Conservation (phyloP, 2,888 invertebrate genomes). For the Cataglyphis albicans region DNA sequence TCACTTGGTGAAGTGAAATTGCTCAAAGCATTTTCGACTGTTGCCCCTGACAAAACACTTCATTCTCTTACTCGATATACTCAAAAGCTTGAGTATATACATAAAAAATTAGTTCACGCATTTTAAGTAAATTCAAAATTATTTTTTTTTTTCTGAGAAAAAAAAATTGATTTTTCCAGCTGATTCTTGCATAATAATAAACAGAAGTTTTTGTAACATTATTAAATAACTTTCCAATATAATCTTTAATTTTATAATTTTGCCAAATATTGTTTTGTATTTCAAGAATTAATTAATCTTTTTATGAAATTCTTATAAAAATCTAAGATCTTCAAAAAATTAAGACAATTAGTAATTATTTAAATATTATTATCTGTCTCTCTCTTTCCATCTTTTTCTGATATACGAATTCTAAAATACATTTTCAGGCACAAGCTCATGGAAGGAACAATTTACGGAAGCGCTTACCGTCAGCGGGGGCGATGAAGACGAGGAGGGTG, state of each 20-base stretch:
- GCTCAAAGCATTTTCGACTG: conserved; percentile 49
- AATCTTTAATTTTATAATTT: not conserved
- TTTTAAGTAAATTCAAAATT: not conserved
- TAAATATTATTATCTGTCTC: not conserved
- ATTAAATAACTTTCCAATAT: conserved; percentile 10
- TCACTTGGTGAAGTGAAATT: conserved; percentile 51
- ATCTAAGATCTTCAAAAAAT: not conserved
- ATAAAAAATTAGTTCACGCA: not conserved
- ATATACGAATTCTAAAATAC: conserved; percentile 23
- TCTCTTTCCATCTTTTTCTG: not conserved
- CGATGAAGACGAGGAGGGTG: conserved; percentile 88
- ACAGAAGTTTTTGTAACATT: not conserved
- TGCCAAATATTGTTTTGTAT: not conserved
- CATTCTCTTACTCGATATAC: conserved; percentile 10
- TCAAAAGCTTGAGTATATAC: not conserved
- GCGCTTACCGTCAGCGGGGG: conserved; percentile 98
- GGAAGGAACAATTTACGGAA: conserved; percentile 99
- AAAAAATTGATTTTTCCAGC: not conserved
- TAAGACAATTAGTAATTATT: not conserved
- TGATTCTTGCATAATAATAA: not conserved
- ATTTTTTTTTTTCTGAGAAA: not conserved
- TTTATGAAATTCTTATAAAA: not conserved
- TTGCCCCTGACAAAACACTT: conserved; percentile 29
- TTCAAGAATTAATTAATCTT: not conserved
- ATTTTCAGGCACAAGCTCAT: conserved; percentile 94